phyloP scores from a whole-genome alignment of 2,888 invertebrate genomes.

The Gymnosoma rotundatum region DNA sequence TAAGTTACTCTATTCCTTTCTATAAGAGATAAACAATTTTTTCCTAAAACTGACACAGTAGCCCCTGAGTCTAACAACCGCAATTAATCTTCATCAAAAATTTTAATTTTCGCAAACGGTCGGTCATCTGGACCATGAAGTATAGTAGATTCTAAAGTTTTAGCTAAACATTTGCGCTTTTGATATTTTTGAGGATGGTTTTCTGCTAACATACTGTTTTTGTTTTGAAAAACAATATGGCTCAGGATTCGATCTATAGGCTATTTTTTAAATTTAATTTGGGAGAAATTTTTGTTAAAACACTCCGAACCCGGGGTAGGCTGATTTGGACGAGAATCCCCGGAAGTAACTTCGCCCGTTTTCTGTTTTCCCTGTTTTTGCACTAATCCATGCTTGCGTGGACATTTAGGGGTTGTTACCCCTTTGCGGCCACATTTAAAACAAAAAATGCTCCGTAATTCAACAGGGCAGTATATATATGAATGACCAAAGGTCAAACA shows the following conservation, averaged over 20 bases:
- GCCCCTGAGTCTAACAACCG: background rate
- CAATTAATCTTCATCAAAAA: background rate
- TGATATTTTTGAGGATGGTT: too few species aligned
- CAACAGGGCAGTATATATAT: slow-evolving; percentile 21
- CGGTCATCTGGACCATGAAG: slow-evolving; percentile 31
- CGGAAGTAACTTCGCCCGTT: slow-evolving; percentile 39
- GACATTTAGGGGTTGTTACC: too few species aligned
- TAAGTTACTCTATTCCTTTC: too few species aligned
- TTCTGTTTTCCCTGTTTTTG: slow-evolving; percentile 30
- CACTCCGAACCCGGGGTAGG: background rate
- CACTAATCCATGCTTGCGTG: background rate
- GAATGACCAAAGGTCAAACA: slow-evolving; percentile 19
- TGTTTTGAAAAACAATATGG: too few species aligned
- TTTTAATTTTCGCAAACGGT: slow-evolving; percentile 12
- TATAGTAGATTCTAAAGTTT: background rate
- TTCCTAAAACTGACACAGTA: too few species aligned
- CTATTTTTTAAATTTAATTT: too few species aligned
- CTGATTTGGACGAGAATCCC: slow-evolving; percentile 34
- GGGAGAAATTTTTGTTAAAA: too few species aligned
- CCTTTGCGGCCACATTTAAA: slow-evolving; percentile 26
- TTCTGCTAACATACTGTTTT: too few species aligned
- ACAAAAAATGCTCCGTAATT: slow-evolving; percentile 3
- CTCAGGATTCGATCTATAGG: too few species aligned
- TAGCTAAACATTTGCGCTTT: background rate
- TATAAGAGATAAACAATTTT: too few species aligned